Evolutionary conservation across 2,888 invertebrate species (phyloP), one percentile per base, ranked within the genome.

Genomic region (Seira musarum): DNA sequence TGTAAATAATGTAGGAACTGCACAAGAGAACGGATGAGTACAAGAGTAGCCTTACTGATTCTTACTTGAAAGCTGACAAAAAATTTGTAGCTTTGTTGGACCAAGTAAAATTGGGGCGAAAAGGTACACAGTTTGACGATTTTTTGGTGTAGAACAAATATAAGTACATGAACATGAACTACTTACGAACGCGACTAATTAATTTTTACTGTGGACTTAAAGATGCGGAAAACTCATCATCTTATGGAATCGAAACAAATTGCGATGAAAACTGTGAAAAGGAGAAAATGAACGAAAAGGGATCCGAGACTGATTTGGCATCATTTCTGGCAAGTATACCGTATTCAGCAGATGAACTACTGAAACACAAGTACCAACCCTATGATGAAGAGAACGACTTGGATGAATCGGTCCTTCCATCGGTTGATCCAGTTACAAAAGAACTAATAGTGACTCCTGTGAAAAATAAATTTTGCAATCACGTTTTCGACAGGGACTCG

Each of bases 401-500:
- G 46, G 84, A 84, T 35, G 75, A 83, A 10, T 77, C 80, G 0
- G 76, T 83, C 61, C 81, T 85, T 2, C 84, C 83, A 0, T 68
- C 74, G 0, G 78, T 83, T 0, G 86, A 86, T 65, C 86, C 86
- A 0, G 73, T 86, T 35, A 82, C 82, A 10, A 81, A 77, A 21
- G 17, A 76, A 8, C 82, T 82, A 0, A 86, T 86, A 57, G 15
- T 40, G 8, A 70, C 30, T 21, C 84, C 86, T 0, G 65, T 83
- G 1, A 64, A 66, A 19, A 86, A 85, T 61, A 83, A 79, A 60
- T 77, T 57, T 49, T 86, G 86, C 64, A 81, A 84, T 49, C 86
- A 86, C 70, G 78, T 86, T 19, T 86, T 84, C 65, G 86, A 86
- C 35, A 70, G 73, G 17, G 17, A 53, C 8, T 82, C 86, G n/a